Evolutionary conservation across 2,797 vertebrate species (phyloP), one percentile per base, ranked within the genome.

Genomic region (Pitangus sulphuratus): DNA sequence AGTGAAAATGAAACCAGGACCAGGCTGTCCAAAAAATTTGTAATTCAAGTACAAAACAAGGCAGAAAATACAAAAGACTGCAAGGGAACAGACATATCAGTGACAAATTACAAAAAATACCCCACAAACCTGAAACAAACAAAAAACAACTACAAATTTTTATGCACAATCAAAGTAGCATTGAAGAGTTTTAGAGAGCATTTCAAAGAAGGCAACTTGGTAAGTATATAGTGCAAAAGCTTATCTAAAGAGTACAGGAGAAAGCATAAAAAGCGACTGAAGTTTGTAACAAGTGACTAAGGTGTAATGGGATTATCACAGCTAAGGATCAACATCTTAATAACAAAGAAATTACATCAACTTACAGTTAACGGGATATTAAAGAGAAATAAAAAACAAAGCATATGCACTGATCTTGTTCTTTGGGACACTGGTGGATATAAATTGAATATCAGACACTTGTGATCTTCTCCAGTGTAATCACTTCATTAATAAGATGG

Each of bases 51-150:
- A 61, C n/a, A 80, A 58, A 72, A 65, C 12, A 61, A 65, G 11
- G 8, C 1, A 82, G 19, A 60, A 84, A 54, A 76, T 3, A 56
- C 1, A 33, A 48, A 68, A 1, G 1, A 39, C 13, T 26, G 7
- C n/a, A 84, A 89, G 12, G 17, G 15, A 80, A 84, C 1, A 84
- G 35, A 68, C 2, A 15, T 2, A 64, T 10, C 24, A 71, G 42
- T 44, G 22, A n/a, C 11, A 37, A 50, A 22, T 12, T 4, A 20
- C 15, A 3, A 51, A 22, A 19, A 40, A 53, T 37, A 0, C 1
- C 7, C 24, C n/a, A 48, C 22, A 42, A 57, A 44, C 15, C n/a
- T 60, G 30, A 60, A 45, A 56, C 15, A 51, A 31, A 37, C 57
- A 15, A 26, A 8, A 39, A 48, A 25, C 21, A 70, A 44, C 21